Evolutionary conservation across 2,888 invertebrate genomes (phyloP).

Genomic region (Lepidocyrtinus sp.): DNA sequence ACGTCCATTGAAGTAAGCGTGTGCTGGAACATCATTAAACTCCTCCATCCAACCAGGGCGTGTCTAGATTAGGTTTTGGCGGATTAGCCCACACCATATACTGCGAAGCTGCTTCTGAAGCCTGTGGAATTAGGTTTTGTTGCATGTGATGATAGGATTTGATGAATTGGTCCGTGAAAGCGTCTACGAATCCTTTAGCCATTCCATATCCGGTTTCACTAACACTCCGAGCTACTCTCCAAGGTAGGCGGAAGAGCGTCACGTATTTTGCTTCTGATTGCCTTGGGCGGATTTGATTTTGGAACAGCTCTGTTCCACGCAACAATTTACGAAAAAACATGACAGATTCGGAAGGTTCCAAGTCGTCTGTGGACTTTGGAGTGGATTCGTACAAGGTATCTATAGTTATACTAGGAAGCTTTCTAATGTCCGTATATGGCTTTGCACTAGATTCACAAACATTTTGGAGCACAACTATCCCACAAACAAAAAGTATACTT

Average conservation of each 20-base stretch:
- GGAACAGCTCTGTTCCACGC: conserved; percentile 4
- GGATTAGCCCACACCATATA: conserved; percentile 45
- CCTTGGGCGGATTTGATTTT: not conserved
- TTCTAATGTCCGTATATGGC: conserved; percentile 33
- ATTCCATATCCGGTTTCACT: conserved; percentile 33
- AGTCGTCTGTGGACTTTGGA: conserved; percentile 17
- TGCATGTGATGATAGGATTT: conserved; percentile 42
- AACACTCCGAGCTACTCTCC: conserved; percentile 43
- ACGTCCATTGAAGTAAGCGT: too few relatives aligned
- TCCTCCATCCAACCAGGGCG: conserved; percentile 43
- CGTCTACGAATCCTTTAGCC: conserved; percentile 38
- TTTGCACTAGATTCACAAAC: not conserved
- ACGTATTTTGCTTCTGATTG: conserved; percentile 30
- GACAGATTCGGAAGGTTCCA: conserved; percentile 23
- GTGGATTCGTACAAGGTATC: conserved; percentile 48
- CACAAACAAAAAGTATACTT: too few relatives aligned
- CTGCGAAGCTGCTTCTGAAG: conserved; percentile 28
- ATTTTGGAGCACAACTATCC: too few relatives aligned
- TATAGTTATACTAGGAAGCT: conserved; percentile 46
- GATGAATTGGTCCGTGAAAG: conserved; percentile 29
- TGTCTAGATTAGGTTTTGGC: conserved; percentile 28
- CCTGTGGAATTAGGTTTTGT: conserved; percentile 45
- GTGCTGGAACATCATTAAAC: too few relatives aligned
- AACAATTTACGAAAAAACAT: conserved; percentile 13
- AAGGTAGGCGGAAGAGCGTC: conserved; percentile 37